Evolutionary conservation across 2,888 invertebrate species (phyloP).

Genomic region (Stenurella melanura): DNA sequence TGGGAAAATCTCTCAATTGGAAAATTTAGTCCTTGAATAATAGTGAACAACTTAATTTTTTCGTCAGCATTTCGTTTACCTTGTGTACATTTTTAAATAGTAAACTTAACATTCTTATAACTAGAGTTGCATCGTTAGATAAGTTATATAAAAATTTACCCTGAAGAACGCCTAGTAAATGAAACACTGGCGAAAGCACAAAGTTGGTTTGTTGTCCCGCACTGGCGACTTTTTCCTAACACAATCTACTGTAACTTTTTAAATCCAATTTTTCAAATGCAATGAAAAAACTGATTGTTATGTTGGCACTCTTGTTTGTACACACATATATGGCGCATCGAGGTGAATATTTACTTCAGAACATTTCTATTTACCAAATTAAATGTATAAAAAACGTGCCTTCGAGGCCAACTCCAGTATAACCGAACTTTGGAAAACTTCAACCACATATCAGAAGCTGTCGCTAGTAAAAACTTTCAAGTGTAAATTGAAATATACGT

Average conservation of each 20-base stretch:
- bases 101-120: no score
- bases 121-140: no score
- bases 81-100: no score
- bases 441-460: conserved; percentile 9
- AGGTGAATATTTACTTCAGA: conserved; percentile 5
- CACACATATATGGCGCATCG: conserved; percentile 8
- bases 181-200: no score
- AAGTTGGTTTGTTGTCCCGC: no score
- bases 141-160: no score
- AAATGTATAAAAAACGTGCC: background rate
- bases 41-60: no score
- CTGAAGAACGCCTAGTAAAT: no score
- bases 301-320: conserved; percentile 31
- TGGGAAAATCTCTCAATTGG: no score
- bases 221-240: no score
- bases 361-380: conserved; percentile 4
- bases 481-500: conserved; percentile 27
- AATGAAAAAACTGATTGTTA: conserved; percentile 19
- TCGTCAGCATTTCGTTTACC: no score
- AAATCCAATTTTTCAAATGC: conserved; percentile 29
- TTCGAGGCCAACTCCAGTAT: conserved; percentile 1
- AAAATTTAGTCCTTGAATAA: no score
- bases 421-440: conserved; percentile 25
- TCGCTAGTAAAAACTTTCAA: conserved; percentile 4
- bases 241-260: background rate